A percentile compares a stretch with the other conserved stretches of the same genome.
Evolutionary conservation across 2,797 vertebrate genomes (phyloP).

Genomic region (Notamacropus eugenii): DNA sequence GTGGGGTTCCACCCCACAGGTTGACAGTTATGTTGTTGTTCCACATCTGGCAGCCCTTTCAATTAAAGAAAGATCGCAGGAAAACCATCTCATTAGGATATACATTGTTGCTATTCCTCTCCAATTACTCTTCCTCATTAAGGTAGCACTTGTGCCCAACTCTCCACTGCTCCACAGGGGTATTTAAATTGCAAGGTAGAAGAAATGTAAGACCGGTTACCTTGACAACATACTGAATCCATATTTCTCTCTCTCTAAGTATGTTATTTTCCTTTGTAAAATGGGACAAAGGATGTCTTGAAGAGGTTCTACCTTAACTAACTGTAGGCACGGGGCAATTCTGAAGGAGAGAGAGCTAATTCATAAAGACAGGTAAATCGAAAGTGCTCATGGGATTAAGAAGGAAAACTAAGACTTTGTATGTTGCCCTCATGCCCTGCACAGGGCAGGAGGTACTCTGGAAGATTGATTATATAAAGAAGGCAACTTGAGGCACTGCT

Average conservation of each 20-base stretch:
- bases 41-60: conserved; percentile 16
- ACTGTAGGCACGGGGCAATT: not conserved
- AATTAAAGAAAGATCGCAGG: not conserved
- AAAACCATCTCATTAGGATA: not conserved
- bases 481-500: not conserved
- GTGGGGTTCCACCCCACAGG: not conserved
- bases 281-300: not conserved
- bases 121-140: conserved; percentile 81
- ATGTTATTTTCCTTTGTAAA: conserved; percentile 60
- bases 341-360: not conserved
- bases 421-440: not conserved
- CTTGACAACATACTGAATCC: conserved; percentile 76
- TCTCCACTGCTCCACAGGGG: conserved; percentile 64
- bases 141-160: conserved; percentile 60
- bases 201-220: conserved; percentile 64
- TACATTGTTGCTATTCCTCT: conserved; percentile 5
- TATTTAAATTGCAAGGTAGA: conserved; percentile 81
- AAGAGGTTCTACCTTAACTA: conserved; percentile 24
- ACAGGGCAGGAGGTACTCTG: not conserved
- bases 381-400: conserved; percentile 8
- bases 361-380: not conserved
- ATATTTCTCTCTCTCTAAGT: conserved; percentile 76
- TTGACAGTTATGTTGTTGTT: not conserved
- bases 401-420: not conserved
- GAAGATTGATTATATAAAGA: not conserved